Base-by-base conservation (phyloP, 2,797 vertebrate species). In the Orientallactaga sibirica region DNA sequence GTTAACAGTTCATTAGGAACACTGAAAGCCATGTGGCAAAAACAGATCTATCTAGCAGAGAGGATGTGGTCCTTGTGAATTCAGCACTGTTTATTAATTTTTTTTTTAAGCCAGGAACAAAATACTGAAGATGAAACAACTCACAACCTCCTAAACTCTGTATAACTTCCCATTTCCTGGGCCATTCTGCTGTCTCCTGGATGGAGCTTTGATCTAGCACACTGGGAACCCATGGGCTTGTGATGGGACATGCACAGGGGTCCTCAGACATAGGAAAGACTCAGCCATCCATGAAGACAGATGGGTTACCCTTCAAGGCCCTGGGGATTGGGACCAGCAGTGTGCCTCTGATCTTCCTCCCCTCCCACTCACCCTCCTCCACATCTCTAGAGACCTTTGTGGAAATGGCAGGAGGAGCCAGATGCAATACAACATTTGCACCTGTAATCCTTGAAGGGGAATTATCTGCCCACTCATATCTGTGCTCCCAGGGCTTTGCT, bases 1-100 rank as follows among this genome's bases (percentile, higher is more conserved):
- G 96, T 97, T 97, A 98, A 97, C 97, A 97, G 97, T 97, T 97
- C 97, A 97, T 97, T 98, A 98, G 95, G 96, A 97, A 91, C 96
- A 91, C 93, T 95, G 95, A 91, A 78, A 97, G 52, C 76, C 92
- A 58, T 88, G 77, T 90, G 97, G 93, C 90, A 96, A 95, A 97
- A 92, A 92, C 75, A 66, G 93, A 96, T 97, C 90, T 73, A n/a
- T 94, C 90, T 94, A 78, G 86, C 5, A 3, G 77, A 75, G 74
- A 86, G 68, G 89, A 90, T 68, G 71, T 86, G 11, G 94, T 67
- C 80, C 75, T 73, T 80, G 43, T 37, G 74, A 94, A 48, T 48
- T 48, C 48, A 66, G 66, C 67, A 25, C 55, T 55, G 87, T 84
- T 94, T 41, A 77, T 81, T 86, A 74, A 88, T 14, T 14, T 58